These are phyloP conservation scores for Papilio machaon DNA, from an alignment of 1,140 invertebrate genomes.

Conservation along the genomic window DNA sequence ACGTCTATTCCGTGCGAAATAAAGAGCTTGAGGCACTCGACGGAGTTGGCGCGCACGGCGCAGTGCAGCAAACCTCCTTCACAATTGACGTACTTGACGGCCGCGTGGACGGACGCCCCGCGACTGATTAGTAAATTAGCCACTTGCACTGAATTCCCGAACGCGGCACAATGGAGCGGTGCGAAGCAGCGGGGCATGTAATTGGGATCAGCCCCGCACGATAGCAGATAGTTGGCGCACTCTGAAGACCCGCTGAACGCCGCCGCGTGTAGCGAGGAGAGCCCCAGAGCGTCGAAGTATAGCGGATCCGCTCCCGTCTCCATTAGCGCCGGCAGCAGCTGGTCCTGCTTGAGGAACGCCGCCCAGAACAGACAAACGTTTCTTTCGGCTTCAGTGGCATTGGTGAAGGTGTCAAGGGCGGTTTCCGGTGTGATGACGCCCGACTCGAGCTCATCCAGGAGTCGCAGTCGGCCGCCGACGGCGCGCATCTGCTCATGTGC, in stretches of 20 bases:
- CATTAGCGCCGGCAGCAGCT: slow-evolving; percentile 84
- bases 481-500: slow-evolving; percentile 87
- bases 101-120: slow-evolving; percentile 84
- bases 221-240: slow-evolving; percentile 87
- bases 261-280: slow-evolving; percentile 88
- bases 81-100: slow-evolving; percentile 84
- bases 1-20: slow-evolving; percentile 87
- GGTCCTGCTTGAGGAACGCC: slow-evolving; percentile 86
- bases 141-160: slow-evolving; percentile 89
- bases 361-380: slow-evolving; percentile 87
- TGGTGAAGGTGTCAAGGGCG: slow-evolving; percentile 78
- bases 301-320: slow-evolving; percentile 86
- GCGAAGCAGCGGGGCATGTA: slow-evolving; percentile 86
- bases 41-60: slow-evolving; percentile 88
- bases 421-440: slow-evolving; percentile 84
- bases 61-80: slow-evolving; percentile 90
- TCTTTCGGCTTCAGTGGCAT: slow-evolving; percentile 84
- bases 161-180: slow-evolving; percentile 91
- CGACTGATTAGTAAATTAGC: slow-evolving; percentile 87
- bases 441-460: slow-evolving; percentile 87
- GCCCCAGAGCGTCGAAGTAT: slow-evolving; percentile 86
- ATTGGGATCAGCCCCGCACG: slow-evolving; percentile 86
- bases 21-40: slow-evolving; percentile 88
- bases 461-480: slow-evolving; percentile 84
- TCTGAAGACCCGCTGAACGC: slow-evolving; percentile 89